Evolutionary conservation across 2,113 vertebrate species (phyloP).

Genomic region (Passer montanus): DNA sequence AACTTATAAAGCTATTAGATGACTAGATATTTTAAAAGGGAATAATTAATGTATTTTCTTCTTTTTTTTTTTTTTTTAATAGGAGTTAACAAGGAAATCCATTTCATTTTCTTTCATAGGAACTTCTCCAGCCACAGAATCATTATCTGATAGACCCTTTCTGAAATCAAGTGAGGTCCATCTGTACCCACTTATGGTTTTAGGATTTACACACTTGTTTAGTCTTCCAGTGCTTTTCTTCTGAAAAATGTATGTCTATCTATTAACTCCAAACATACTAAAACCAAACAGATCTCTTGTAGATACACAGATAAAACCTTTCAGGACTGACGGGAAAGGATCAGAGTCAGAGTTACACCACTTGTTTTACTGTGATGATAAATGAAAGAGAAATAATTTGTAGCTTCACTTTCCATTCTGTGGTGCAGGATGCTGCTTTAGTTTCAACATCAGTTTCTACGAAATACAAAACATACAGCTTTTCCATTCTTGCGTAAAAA

Average conservation of each 20-base stretch:
- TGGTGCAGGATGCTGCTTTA: neutral
- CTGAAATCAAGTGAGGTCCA: constrained; percentile 22
- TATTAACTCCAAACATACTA: neutral
- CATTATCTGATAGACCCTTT: constrained; percentile 27
- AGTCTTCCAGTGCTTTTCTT: constrained; percentile 18
- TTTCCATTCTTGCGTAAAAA: neutral
- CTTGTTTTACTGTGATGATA: constrained; percentile 29
- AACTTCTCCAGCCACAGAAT: neutral
- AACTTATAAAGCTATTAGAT: neutral
- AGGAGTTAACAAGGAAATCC: constrained; percentile 5
- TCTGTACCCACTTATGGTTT: constrained; percentile 26
- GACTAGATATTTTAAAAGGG: neutral
- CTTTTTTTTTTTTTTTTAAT: neutral
- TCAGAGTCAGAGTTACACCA: neutral
- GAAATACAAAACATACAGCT: neutral
- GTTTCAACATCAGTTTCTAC: neutral
- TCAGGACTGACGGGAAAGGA: constrained; percentile 50
- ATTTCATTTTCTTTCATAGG: neutral
- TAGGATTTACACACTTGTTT: constrained; percentile 21
- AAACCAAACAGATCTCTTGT: constrained; percentile 4
- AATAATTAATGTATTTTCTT: neutral
- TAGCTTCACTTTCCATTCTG: constrained; percentile 47
- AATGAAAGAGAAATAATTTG: constrained; percentile 67
- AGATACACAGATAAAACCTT: constrained; percentile 16
- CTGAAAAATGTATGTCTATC: neutral